Evolutionary conservation across 2,888 invertebrate genomes (phyloP), one percentile per base, ranked within the genome.

Genomic region (Thymelicus acteon): DNA sequence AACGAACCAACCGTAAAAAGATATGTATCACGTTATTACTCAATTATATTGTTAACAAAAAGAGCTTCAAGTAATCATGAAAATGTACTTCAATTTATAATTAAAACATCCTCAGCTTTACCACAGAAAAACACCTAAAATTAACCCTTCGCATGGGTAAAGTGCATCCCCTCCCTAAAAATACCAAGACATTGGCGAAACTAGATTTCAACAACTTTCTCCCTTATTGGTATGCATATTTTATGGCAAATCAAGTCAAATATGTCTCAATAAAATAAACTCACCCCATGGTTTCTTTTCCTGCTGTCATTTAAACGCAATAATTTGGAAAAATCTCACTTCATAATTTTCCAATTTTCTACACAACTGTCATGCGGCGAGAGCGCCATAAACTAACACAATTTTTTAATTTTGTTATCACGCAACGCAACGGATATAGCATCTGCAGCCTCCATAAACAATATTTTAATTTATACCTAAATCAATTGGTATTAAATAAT

Each of bases 271-370:
- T 1, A 54, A 77, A 78, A 72, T 71, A 63, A 82, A 95, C 95
- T 95, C 90, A 96, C 97, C 97, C 97, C 97, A 97, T 96, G 81
- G 95, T 95, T 94, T 96, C 96, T 94, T 96, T 96, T 94, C 96
- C 96, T 90, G 95, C 96, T 95, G 96, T 96, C 96, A 96, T 97
- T 95, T 95, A 95, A 90, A 91, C 87, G 88, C 88, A 84, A 84
- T 90, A 89, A 86, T 85, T 85, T 83, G 77, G 80, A 88, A 89
- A 90, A 80, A 77, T 74, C 85, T 75, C 74, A 81, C 77, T 81
- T 80, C 81, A 81, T 81, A 79, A 78, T 81, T 78, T 76, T 72
- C 74, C 75, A 79, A 76, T 79, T 78, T 75, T 74, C 75, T 74
- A 76, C 77, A 77, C 78, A 78, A 78, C 80, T 80, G 80, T 79